Conservation (phyloP, 2,888 invertebrate species). For the Exocentrus adspersus region DNA sequence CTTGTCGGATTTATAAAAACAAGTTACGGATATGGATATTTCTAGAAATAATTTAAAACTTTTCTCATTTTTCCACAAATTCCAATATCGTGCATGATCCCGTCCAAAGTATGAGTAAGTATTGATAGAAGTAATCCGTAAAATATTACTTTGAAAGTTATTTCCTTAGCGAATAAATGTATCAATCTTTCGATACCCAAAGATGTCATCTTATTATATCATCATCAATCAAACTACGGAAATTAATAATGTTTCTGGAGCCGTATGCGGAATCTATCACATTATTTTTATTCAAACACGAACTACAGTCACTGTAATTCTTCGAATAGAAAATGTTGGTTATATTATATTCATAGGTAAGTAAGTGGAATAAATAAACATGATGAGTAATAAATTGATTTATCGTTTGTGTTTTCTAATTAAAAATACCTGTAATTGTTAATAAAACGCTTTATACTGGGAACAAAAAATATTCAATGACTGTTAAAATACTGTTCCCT, state of each 20-base stretch:
- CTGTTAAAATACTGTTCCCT: background rate
- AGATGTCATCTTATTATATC: conserved; percentile 19
- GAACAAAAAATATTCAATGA: too few relatives aligned
- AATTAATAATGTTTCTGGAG: conserved; percentile 2
- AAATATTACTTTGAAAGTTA: conserved; percentile 15
- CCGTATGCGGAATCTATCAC: background rate
- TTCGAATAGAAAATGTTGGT: too few relatives aligned
- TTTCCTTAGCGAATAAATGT: conserved; percentile 17
- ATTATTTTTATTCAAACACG: background rate
- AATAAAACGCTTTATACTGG: too few relatives aligned
- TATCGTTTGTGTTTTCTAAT: too few relatives aligned
- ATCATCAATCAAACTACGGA: conserved; percentile 15
- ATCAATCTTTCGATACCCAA: conserved; percentile 15
- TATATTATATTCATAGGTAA: too few relatives aligned
- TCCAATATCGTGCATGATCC: background rate
- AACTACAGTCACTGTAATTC: too few relatives aligned
- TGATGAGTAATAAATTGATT: too few relatives aligned
- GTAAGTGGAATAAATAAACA: too few relatives aligned
- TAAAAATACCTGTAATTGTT: too few relatives aligned
- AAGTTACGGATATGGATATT: background rate
- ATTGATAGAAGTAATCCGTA: conserved; percentile 11
- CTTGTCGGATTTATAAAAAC: background rate
- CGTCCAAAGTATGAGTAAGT: background rate
- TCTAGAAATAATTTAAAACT: conserved; percentile 9
- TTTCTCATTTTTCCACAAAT: background rate